phyloP scores from a whole-genome alignment of 2,888 invertebrate genomes.

The Tiliacea citrago region DNA sequence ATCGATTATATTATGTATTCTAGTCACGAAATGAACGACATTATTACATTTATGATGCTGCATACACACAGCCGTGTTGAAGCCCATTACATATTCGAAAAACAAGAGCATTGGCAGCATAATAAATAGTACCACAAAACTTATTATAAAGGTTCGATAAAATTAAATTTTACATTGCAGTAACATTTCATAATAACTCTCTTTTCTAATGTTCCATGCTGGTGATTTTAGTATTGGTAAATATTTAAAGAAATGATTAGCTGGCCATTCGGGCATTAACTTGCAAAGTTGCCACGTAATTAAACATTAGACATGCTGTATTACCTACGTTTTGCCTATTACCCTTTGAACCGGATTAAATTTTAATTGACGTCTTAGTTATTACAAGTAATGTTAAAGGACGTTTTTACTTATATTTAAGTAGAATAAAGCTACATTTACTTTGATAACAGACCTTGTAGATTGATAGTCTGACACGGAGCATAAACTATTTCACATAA shows the following conservation, averaged over 20 bases:
- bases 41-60: conserved; percentile 25
- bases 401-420: no score
- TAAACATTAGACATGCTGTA: no score
- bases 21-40: conserved; percentile 9
- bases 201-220: background rate
- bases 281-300: background rate
- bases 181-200: background rate
- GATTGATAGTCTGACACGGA: background rate
- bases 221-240: background rate
- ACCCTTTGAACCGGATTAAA: no score
- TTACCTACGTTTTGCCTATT: no score
- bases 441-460: background rate
- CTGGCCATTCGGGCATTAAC: background rate
- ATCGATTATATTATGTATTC: conserved; percentile 36
- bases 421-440: background rate
- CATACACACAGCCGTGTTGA: background rate
- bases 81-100: conserved; percentile 1
- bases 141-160: background rate
- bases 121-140: background rate
- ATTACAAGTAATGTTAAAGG: no score
- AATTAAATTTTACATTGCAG: background rate
- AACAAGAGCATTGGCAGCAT: conserved; percentile 7
- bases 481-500: conserved; percentile 3
- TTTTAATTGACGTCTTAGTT: no score
- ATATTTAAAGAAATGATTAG: no score